phyloP scores from a whole-genome alignment of 2,113 vertebrate genomes.

The Trogon surrucura region DNA sequence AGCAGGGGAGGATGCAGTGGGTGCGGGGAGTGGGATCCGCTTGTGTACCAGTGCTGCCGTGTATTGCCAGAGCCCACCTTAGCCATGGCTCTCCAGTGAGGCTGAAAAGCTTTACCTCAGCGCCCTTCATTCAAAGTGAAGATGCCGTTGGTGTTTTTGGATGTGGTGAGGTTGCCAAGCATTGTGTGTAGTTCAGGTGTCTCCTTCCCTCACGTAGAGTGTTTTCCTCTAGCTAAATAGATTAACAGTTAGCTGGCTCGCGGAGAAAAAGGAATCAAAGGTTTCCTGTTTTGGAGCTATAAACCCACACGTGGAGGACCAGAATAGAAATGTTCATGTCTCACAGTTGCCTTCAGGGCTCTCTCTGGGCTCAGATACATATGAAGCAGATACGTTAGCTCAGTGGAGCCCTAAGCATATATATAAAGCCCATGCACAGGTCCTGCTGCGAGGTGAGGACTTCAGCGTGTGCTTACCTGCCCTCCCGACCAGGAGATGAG shows the following conservation, averaged over 20 bases:
- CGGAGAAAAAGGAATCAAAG: constrained; percentile 1
- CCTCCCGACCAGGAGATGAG: background rate
- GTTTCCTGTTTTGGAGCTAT: constrained; percentile 39
- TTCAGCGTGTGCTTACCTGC: background rate
- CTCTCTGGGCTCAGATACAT: background rate
- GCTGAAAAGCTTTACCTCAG: background rate
- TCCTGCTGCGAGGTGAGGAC: background rate
- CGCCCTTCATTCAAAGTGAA: background rate
- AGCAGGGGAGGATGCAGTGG: rapidly evolving
- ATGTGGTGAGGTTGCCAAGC: background rate
- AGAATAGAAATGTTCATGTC: background rate
- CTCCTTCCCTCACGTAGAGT: background rate
- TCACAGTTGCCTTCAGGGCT: background rate
- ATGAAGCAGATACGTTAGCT: background rate
- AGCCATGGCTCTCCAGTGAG: rapidly evolving
- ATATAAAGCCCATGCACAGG: background rate
- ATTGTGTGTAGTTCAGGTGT: background rate
- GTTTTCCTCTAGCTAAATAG: constrained; percentile 11
- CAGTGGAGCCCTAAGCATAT: background rate
- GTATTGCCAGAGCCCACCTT: background rate
- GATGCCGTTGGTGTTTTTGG: background rate
- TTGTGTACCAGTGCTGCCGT: background rate
- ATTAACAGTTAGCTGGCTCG: background rate
- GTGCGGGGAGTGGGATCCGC: background rate
- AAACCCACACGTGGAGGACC: background rate